phyloP scores from a whole-genome alignment of 2,113 vertebrate genomes.

The Cacatua alba region DNA sequence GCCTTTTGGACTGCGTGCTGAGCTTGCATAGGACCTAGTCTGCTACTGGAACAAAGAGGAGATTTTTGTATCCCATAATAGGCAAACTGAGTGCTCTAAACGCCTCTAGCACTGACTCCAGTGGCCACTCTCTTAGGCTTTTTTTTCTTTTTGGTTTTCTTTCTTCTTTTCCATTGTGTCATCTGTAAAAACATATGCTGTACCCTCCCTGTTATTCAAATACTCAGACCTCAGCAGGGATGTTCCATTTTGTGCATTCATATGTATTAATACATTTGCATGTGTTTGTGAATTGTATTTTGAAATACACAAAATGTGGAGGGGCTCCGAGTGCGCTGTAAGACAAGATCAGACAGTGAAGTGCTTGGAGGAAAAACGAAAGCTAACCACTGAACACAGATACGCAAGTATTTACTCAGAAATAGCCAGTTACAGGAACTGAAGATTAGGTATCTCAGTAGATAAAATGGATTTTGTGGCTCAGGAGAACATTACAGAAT shows the following conservation, averaged over 20 bases:
- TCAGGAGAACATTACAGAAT: not conserved
- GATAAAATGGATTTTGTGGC: not conserved
- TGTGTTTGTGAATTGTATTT: not conserved
- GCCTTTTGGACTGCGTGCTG: not conserved
- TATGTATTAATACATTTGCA: not conserved
- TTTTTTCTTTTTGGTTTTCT: not conserved
- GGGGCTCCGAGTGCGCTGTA: accelerated
- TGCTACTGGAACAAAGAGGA: not conserved
- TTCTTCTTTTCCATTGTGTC: not conserved
- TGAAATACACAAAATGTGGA: not conserved
- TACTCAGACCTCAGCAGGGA: not conserved
- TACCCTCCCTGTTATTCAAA: not conserved
- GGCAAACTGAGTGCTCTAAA: not conserved
- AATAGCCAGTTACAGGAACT: not conserved
- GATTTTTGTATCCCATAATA: not conserved
- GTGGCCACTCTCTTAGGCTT: not conserved
- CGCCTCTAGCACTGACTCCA: not conserved
- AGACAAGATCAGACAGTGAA: not conserved
- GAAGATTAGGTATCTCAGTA: not conserved
- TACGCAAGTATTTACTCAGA: not conserved
- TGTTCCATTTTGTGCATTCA: not conserved
- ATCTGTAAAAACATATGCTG: not conserved
- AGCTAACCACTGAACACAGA: not conserved
- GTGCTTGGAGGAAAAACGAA: not conserved
- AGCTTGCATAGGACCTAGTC: not conserved